phyloP scores from a whole-genome alignment of 1,140 invertebrate genomes.

The Drosophila sechellia region DNA sequence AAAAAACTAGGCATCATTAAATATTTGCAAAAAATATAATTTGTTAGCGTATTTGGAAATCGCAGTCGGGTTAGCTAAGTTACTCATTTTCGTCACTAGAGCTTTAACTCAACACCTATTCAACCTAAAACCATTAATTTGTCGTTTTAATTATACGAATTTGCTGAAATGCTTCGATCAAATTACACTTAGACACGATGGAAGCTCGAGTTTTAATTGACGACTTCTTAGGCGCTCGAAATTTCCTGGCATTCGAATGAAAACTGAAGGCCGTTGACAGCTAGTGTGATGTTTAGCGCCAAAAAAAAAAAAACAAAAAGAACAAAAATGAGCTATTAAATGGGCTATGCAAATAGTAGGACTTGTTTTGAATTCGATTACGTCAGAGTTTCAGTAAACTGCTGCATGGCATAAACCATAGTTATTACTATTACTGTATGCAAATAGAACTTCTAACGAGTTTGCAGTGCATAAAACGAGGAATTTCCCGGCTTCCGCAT shows the following conservation, averaged over 20 bases:
- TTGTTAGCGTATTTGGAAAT: slow-evolving; percentile 1
- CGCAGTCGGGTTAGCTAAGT: slow-evolving; percentile 2
- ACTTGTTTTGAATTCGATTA: slow-evolving; percentile 30
- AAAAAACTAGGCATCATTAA: neutral
- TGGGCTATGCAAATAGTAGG: slow-evolving; percentile 21
- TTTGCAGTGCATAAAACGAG: slow-evolving; percentile 18
- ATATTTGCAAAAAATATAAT: neutral
- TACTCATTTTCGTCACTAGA: slow-evolving; percentile 3
- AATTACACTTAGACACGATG: slow-evolving; percentile 12
- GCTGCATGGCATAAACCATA: neutral
- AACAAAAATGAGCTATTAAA: slow-evolving; percentile 1
- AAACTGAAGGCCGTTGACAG: neutral
- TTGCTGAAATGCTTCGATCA: slow-evolving; percentile 15
- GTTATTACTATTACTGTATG: slow-evolving; percentile 22
- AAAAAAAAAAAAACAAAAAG: neutral
- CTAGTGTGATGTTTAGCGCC: neutral
- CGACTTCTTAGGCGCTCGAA: neutral
- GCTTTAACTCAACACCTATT: slow-evolving; percentile 16
- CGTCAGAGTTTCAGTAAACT: slow-evolving; percentile 4
- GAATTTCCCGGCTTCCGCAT: slow-evolving; percentile 13
- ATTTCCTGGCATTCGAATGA: neutral
- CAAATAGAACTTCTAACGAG: slow-evolving; percentile 30
- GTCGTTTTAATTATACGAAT: slow-evolving; percentile 58
- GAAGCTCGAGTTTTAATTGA: slow-evolving; percentile 17
- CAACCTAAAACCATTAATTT: slow-evolving; percentile 49